Percentiles rank a stretch among this genome's conserved stretches.
Conservation (phyloP, 2,888 invertebrate species). For the Thelaira solivaga region DNA sequence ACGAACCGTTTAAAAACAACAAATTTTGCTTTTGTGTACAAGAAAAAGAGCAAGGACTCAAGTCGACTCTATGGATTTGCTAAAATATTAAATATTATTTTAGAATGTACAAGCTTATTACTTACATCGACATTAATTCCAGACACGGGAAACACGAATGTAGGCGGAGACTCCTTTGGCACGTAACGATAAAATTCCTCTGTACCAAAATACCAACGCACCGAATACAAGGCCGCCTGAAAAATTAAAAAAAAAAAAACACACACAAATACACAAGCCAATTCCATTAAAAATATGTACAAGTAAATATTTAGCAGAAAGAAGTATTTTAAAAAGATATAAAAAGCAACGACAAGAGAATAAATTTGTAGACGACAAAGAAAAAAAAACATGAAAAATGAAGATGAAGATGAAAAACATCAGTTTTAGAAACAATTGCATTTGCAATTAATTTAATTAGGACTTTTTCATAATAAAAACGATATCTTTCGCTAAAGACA, state of each 20-base stretch:
- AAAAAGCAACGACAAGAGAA: constrained; percentile 18
- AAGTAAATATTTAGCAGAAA: no score
- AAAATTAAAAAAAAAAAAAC: constrained; percentile 46
- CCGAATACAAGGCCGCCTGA: constrained; percentile 79
- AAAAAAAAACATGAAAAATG: constrained; percentile 40
- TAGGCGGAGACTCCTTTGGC: constrained; percentile 80
- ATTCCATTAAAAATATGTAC: no score
- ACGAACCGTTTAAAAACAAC: no score
- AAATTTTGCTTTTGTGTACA: no score
- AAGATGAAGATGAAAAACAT: constrained; percentile 58
- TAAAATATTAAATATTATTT: no score
- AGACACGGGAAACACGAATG: constrained; percentile 79
- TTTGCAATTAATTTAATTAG: constrained; percentile 67
- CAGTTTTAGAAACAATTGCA: constrained; percentile 66
- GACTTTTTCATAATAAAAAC: constrained; percentile 44
- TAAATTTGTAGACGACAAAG: no score
- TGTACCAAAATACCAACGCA: constrained; percentile 81
- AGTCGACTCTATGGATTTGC: no score
- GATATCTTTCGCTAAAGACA: constrained; percentile 34
- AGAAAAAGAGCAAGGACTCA: no score
- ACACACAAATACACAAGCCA: constrained; percentile 47
- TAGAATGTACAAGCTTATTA: constrained; percentile 63
- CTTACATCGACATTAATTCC: constrained; percentile 82
- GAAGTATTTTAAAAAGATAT: constrained; percentile 43
- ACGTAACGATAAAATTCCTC: constrained; percentile 82